Percentiles rank a stretch among this genome's conserved stretches.
phyloP scores from a whole-genome alignment of 2,888 invertebrate genomes.

The Pheosia gnoma region DNA sequence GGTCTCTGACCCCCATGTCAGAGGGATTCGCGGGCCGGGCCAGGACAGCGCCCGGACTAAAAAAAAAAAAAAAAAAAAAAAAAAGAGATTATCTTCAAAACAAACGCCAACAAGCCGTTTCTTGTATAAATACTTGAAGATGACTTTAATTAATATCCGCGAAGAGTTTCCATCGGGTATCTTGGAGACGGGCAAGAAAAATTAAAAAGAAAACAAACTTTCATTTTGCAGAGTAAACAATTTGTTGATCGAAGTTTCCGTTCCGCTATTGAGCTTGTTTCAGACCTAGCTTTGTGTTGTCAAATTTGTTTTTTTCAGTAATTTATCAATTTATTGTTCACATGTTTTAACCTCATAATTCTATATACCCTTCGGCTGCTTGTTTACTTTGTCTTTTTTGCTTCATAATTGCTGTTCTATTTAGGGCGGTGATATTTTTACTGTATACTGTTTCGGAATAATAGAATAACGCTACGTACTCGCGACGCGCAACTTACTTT shows the following conservation, averaged over 20 bases:
- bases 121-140: background rate
- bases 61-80: too few species aligned
- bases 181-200: conserved; percentile 1
- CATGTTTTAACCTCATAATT: background rate
- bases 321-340: conserved; percentile 24
- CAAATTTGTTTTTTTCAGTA: conserved; percentile 21
- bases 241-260: conserved; percentile 24
- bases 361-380: background rate
- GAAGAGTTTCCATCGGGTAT: conserved; percentile 9
- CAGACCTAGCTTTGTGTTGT: conserved; percentile 7
- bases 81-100: background rate
- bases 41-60: too few species aligned
- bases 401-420: too few species aligned
- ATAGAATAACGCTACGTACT: too few species aligned
- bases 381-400: background rate
- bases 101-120: background rate
- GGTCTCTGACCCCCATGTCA: too few species aligned
- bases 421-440: too few species aligned
- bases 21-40: too few species aligned
- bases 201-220: conserved; percentile 10
- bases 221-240: conserved; percentile 27
- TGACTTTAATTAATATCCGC: conserved; percentile 9
- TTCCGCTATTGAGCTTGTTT: conserved; percentile 14
- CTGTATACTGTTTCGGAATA: too few species aligned
- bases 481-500: too few species aligned